Conservation (phyloP, 1,140 invertebrate species). For the Ostrea edulis region DNA sequence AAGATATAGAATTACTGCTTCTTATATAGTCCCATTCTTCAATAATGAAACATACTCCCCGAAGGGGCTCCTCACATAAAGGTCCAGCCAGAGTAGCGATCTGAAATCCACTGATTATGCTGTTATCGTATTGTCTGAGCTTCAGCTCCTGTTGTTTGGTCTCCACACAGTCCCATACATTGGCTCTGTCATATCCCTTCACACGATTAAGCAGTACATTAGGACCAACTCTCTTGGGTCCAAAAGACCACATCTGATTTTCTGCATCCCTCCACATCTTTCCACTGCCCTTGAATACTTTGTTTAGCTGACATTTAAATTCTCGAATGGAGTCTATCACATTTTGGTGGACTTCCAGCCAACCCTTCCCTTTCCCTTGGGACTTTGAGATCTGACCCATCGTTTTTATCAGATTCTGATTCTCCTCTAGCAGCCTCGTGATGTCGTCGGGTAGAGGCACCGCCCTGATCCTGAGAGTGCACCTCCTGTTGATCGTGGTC, state of each 20-base stretch:
- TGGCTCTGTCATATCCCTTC: conserved; percentile 75
- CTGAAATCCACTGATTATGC: conserved; percentile 96
- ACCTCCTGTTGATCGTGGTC: conserved; percentile 87
- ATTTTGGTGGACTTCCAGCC: conserved; percentile 52
- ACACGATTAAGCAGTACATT: conserved; percentile 92
- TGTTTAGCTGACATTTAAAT: conserved; percentile 85
- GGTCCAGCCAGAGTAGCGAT: conserved; percentile 93
- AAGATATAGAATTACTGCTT: conserved; percentile 18
- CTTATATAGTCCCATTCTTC: conserved; percentile 82
- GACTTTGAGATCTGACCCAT: conserved; percentile 75
- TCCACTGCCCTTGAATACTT: conserved; percentile 83
- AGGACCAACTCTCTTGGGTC: conserved; percentile 92
- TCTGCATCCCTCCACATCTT: conserved; percentile 83
- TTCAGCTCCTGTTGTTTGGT: conserved; percentile 53
- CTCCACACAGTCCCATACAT: conserved; percentile 77
- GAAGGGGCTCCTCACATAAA: conserved; percentile 97
- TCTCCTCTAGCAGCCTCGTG: conserved; percentile 85
- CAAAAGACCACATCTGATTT: conserved; percentile 93
- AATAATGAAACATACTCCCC: conserved; percentile 94
- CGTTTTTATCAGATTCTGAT: conserved; percentile 83
- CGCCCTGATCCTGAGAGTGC: conserved; percentile 88
- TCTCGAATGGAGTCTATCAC: conserved; percentile 81
- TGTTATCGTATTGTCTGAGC: conserved; percentile 73
- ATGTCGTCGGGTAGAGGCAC: conserved; percentile 89
- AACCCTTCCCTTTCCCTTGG: conserved; percentile 64